phyloP scores from a whole-genome alignment of 1,140 invertebrate species.

The Scylla paramamosain region DNA sequence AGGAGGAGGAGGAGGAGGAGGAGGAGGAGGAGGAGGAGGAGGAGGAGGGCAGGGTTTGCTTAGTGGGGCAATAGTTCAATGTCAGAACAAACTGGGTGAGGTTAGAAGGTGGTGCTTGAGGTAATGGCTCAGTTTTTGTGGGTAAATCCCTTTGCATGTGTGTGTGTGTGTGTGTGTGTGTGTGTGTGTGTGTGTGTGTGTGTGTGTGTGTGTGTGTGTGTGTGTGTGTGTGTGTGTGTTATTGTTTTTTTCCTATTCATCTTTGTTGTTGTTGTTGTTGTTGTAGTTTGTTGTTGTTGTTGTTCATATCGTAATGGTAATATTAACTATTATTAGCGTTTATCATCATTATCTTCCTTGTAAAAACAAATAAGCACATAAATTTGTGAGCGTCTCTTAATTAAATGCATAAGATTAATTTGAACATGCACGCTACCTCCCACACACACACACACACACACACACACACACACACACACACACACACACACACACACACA shows the following conservation, averaged over 20 bases:
- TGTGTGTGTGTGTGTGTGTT: too few relatives aligned
- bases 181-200: background rate
- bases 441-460: constrained; percentile 18
- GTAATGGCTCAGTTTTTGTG: background rate
- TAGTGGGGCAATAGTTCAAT: background rate
- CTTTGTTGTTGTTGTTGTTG: background rate
- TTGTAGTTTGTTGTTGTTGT: background rate
- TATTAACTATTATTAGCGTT: background rate
- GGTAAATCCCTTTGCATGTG: background rate
- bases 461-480: background rate
- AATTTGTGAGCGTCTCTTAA: too few relatives aligned
- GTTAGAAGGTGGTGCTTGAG: background rate
- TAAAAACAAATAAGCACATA: too few relatives aligned
- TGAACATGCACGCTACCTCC: too few relatives aligned
- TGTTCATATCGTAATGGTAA: background rate
- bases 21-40: background rate
- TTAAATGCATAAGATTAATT: too few relatives aligned
- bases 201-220: background rate
- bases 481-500: background rate
- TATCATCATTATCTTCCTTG: background rate
- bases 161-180: background rate
- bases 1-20: background rate
- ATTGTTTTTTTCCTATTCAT: background rate
- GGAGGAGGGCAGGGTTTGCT: background rate
- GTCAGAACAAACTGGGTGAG: background rate